Evolutionary conservation across 2,797 vertebrate species (phyloP).

Genomic region (Pempheris klunzingeri): DNA sequence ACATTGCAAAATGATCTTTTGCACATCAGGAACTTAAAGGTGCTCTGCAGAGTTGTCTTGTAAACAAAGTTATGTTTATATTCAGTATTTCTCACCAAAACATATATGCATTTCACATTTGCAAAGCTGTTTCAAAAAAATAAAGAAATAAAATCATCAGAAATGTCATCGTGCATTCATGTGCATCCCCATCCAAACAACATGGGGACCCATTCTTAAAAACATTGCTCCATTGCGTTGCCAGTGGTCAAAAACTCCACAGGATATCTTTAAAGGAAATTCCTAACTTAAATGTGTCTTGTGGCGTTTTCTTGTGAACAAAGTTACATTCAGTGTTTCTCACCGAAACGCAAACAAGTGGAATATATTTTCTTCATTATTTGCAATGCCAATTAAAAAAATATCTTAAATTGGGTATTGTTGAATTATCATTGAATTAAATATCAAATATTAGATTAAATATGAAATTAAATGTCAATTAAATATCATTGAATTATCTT

Average conservation of each 20-base stretch:
- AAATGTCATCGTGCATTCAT: too few relatives aligned
- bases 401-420: neutral
- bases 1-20: slow-evolving; percentile 19
- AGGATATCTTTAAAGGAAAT: neutral
- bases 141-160: too few relatives aligned
- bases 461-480: too few relatives aligned
- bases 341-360: neutral
- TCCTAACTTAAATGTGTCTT: neutral
- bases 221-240: neutral
- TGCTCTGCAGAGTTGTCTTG: neutral
- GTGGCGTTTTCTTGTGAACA: neutral
- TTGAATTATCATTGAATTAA: too few relatives aligned
- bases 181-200: neutral
- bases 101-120: too few relatives aligned
- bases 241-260: neutral
- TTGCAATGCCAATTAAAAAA: neutral
- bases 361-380: neutral
- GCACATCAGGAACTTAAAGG: slow-evolving; percentile 4
- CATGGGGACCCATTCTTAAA: neutral
- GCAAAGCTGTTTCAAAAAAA: too few relatives aligned
- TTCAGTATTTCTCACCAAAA: too few relatives aligned
- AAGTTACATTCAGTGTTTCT: slow-evolving; percentile 5
- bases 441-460: too few relatives aligned
- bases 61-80: neutral
- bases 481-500: too few relatives aligned